Percentiles rank a stretch among this genome's conserved stretches.
These are phyloP conservation scores for Drosophila sproati DNA, from an alignment of 1,140 invertebrate genomes.

Conservation along the genomic window DNA sequence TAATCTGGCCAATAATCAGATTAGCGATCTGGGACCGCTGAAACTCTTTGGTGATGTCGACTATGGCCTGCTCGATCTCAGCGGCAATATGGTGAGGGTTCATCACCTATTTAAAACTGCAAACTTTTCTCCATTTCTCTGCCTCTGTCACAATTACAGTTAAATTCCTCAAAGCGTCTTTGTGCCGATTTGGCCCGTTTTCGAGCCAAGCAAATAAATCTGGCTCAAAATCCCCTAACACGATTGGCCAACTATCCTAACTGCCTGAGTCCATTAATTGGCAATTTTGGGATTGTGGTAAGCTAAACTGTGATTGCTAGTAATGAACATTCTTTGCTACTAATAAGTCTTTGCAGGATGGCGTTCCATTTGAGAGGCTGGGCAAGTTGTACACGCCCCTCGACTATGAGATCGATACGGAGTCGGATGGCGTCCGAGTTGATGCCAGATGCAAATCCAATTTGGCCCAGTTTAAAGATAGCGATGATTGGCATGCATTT, in stretches of 20 bases:
- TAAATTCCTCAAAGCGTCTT: constrained; percentile 48
- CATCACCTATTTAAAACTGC: neutral
- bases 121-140: neutral
- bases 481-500: constrained; percentile 71
- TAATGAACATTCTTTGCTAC: too few species aligned
- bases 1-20: constrained; percentile 49
- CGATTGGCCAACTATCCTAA: constrained; percentile 52
- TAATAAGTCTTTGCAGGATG: constrained; percentile 47
- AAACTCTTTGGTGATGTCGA: constrained; percentile 53
- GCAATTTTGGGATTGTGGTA: constrained; percentile 67
- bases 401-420: constrained; percentile 58
- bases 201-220: constrained; percentile 55
- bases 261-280: constrained; percentile 47
- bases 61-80: constrained; percentile 51
- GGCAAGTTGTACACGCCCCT: constrained; percentile 62
- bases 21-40: constrained; percentile 39
- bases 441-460: constrained; percentile 54
- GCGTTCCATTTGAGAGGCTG: constrained; percentile 61
- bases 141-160: constrained; percentile 8
- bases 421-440: constrained; percentile 58
- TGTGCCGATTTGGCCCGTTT: constrained; percentile 47
- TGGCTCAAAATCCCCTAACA: constrained; percentile 68
- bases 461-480: constrained; percentile 49
- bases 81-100: constrained; percentile 46
- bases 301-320: neutral